Percentiles rank a stretch among this genome's conserved stretches.
Conservation (phyloP, 2,113 vertebrate species). For the Podarcis raffonei region DNA sequence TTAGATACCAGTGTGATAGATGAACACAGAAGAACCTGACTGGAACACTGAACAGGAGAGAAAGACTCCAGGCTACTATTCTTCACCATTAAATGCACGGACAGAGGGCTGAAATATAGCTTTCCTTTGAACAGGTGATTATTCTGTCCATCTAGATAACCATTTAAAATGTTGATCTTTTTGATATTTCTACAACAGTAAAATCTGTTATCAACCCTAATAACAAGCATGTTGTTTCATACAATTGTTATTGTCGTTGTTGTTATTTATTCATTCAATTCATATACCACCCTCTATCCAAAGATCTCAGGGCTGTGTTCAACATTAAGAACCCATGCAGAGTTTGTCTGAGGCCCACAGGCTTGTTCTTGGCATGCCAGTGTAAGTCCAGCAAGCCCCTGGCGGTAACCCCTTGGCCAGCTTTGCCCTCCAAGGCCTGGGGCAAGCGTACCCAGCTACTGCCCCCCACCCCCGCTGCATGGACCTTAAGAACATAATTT, state of each 20-base stretch:
- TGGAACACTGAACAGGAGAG: background rate
- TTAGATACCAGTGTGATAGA: rapidly evolving
- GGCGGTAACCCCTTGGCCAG: no score
- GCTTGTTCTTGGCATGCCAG: no score
- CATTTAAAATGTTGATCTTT: background rate
- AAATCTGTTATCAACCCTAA: background rate
- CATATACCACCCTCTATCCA: no score
- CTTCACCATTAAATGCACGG: rapidly evolving
- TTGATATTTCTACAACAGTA: background rate
- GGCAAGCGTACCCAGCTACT: no score
- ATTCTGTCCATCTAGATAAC: background rate
- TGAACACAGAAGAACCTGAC: background rate
- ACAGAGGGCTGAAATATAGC: background rate
- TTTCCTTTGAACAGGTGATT: background rate
- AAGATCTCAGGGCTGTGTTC: no score
- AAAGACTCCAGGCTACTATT: background rate
- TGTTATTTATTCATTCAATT: no score
- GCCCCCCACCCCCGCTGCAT: no score
- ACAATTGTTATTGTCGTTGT: background rate
- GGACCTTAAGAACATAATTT: no score
- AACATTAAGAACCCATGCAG: no score
- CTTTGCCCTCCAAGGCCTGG: no score
- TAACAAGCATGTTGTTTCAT: background rate
- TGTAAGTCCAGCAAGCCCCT: no score
- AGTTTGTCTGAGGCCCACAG: no score